phyloP scores from a whole-genome alignment of 1,140 invertebrate genomes.

The Caenorhabditis inopinata region DNA sequence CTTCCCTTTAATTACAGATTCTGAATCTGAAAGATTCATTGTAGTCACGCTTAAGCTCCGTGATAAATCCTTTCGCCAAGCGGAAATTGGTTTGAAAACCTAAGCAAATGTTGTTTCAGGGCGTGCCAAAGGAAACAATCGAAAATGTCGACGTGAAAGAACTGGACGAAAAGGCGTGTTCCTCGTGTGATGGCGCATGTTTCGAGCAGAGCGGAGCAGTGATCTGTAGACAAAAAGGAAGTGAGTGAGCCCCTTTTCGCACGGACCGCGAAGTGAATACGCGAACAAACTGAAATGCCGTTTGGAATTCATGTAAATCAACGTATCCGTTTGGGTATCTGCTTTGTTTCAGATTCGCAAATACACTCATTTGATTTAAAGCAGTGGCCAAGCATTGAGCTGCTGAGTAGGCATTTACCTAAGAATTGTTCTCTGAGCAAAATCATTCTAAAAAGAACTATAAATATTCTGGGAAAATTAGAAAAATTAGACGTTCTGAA shows the following conservation, averaged over 20 bases:
- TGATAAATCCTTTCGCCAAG: too few species aligned
- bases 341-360: too few species aligned
- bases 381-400: neutral
- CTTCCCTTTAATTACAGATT: too few species aligned
- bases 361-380: neutral
- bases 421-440: too few species aligned
- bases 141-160: neutral
- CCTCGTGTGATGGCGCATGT: neutral
- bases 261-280: neutral
- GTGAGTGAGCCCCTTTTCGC: neutral
- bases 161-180: neutral
- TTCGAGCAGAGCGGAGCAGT: neutral
- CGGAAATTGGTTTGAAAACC: too few species aligned
- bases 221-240: neutral
- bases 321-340: neutral
- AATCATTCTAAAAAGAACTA: too few species aligned
- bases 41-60: too few species aligned
- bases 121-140: neutral
- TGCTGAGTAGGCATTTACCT: neutral
- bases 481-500: too few species aligned
- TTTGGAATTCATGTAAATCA: neutral
- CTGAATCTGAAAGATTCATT: too few species aligned
- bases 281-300: neutral
- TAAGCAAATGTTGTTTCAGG: neutral
- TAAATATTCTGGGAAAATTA: neutral